Evolutionary conservation across 1,140 invertebrate genomes (phyloP).

Genomic region (Drosophila repletoides): DNA sequence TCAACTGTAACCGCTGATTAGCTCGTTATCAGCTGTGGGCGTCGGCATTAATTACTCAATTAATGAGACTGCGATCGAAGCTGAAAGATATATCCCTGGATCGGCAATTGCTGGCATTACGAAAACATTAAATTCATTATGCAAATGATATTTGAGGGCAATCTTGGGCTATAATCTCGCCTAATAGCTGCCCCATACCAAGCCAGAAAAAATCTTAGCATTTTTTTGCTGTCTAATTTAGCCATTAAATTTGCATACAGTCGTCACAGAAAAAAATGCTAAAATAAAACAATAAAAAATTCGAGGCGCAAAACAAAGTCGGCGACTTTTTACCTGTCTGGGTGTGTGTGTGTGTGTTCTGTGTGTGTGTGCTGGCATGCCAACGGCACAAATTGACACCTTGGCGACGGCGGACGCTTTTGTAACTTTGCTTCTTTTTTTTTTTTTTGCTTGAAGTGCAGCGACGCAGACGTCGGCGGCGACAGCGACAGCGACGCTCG

Average conservation of each 20-base stretch:
- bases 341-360: conserved; percentile 23
- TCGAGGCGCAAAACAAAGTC: not conserved
- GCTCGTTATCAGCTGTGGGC: conserved; percentile 51
- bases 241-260: conserved; percentile 79
- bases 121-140: conserved; percentile 73
- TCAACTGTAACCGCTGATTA: conserved; percentile 4
- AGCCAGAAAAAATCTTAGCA: conserved; percentile 1
- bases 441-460: conserved; percentile 46
- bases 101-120: conserved; percentile 60
- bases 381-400: conserved; percentile 71
- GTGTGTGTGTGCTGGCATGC: conserved; percentile 39
- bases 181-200: conserved; percentile 56
- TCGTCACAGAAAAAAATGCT: conserved; percentile 28
- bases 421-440: too few species aligned
- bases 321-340: not conserved
- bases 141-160: conserved; percentile 55
- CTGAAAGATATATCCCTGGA: conserved; percentile 8
- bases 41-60: conserved; percentile 78
- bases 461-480: conserved; percentile 24
- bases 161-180: conserved; percentile 63
- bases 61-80: conserved; percentile 40
- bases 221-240: conserved; percentile 68
- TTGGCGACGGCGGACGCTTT: conserved; percentile 49
- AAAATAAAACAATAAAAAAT: conserved; percentile 5
- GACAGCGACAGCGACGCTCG: conserved; percentile 46